Evolutionary conservation across 1,140 invertebrate species (phyloP).

Genomic region (Ectropis grisescens): DNA sequence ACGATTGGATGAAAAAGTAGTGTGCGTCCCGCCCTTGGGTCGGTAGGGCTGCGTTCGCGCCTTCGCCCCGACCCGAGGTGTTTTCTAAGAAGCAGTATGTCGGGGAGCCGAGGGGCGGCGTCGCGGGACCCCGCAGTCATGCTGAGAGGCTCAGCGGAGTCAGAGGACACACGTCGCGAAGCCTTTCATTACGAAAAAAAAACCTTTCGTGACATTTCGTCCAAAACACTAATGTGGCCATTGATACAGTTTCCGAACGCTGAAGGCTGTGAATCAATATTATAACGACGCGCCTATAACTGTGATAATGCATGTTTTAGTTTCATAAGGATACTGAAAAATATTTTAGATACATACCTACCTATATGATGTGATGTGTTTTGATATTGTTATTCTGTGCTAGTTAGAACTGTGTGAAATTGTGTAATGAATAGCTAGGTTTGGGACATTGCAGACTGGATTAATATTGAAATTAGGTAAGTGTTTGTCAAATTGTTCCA

Average conservation of each 20-base stretch:
- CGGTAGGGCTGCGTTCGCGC: slow-evolving; percentile 47
- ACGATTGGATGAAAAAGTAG: slow-evolving; percentile 54
- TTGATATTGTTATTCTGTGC: slow-evolving; percentile 20
- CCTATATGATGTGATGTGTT: slow-evolving; percentile 47
- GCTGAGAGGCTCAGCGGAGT: slow-evolving; percentile 61
- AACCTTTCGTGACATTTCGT: slow-evolving; percentile 44
- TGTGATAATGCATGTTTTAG: slow-evolving; percentile 44
- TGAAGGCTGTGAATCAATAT: slow-evolving; percentile 20
- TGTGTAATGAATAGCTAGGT: slow-evolving; percentile 7
- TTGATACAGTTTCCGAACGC: slow-evolving; percentile 15
- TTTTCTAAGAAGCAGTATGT: slow-evolving; percentile 61
- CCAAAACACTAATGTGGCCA: slow-evolving; percentile 39
- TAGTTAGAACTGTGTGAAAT: slow-evolving; percentile 17
- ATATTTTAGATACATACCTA: slow-evolving; percentile 30
- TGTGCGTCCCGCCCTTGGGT: slow-evolving; percentile 37
- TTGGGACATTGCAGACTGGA: slow-evolving; percentile 16
- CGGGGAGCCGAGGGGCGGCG: slow-evolving; percentile 55
- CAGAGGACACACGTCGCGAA: slow-evolving; percentile 56
- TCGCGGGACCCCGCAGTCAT: slow-evolving; percentile 65
- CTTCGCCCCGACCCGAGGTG: slow-evolving; percentile 33
- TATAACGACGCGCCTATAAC: slow-evolving; percentile 51
- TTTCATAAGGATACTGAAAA: slow-evolving; percentile 46
- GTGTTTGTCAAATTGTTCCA: background rate
- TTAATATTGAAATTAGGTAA: slow-evolving; percentile 7
- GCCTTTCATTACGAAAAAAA: slow-evolving; percentile 48